Evolutionary conservation across 2,113 vertebrate species (phyloP).

Genomic region (Hemichromis elongatus): DNA sequence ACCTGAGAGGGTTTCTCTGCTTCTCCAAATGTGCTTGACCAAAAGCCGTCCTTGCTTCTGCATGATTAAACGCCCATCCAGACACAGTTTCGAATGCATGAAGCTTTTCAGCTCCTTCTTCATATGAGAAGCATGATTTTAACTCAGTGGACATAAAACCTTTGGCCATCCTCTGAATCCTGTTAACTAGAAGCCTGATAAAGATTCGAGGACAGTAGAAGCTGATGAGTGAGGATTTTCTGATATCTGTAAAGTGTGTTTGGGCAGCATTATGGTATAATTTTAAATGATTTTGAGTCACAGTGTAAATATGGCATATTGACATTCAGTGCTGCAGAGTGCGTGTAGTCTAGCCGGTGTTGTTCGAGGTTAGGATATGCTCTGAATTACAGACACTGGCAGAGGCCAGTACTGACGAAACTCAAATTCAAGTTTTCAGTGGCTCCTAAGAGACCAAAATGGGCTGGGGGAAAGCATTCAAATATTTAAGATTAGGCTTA

Average conservation of each 20-base stretch:
- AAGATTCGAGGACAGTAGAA: not conserved
- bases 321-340: conserved; percentile 32
- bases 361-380: no score
- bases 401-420: not conserved
- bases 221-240: not conserved
- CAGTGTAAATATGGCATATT: conserved; percentile 11
- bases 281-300: conserved; percentile 20
- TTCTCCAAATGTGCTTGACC: conserved; percentile 11
- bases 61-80: conserved; percentile 26
- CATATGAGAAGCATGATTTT: not conserved
- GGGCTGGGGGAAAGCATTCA: not conserved
- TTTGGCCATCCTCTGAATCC: not conserved
- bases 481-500: no score
- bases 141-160: not conserved
- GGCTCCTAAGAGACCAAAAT: not conserved
- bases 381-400: no score
- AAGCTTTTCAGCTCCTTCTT: conserved; percentile 28
- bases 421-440: not conserved
- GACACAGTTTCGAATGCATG: conserved; percentile 16
- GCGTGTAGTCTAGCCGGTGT: conserved; percentile 46
- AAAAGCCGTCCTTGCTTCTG: conserved; percentile 4
- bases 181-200: not conserved
- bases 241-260: conserved; percentile 18
- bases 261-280: not conserved
- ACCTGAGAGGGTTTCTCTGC: conserved; percentile 43